These are phyloP conservation scores for Lophochroa leadbeateri DNA, from an alignment of 2,113 vertebrate genomes.

Conservation along the genomic window DNA sequence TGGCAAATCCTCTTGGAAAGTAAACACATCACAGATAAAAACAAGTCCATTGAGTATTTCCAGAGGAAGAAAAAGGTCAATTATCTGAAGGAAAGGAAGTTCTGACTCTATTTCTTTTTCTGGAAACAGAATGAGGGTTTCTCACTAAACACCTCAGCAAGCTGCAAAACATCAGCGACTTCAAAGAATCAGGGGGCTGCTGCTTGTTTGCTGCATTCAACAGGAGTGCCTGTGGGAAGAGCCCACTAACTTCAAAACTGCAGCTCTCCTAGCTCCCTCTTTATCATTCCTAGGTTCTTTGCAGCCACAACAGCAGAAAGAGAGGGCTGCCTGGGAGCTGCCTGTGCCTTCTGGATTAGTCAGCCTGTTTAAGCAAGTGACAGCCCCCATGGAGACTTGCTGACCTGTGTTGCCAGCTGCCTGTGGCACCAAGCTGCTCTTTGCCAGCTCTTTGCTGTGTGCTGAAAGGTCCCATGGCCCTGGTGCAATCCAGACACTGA, in stretches of 20 bases:
- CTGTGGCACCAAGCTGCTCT: not conserved
- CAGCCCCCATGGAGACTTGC: rapidly evolving
- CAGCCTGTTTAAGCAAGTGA: not conserved
- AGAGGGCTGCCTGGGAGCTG: not conserved
- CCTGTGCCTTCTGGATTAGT: not conserved
- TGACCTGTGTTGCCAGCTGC: not conserved
- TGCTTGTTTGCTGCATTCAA: not conserved
- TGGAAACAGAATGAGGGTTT: constrained; percentile 22
- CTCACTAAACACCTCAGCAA: not conserved
- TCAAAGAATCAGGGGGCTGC: not conserved
- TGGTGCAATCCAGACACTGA: not conserved
- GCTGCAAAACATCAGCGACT: not conserved
- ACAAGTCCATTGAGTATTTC: constrained; percentile 10
- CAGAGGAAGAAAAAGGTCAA: constrained; percentile 30
- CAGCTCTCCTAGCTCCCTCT: not conserved
- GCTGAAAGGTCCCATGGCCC: not conserved
- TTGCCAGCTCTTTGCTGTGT: not conserved
- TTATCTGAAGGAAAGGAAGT: constrained; percentile 48
- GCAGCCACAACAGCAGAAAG: not conserved
- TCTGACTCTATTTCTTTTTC: constrained; percentile 39
- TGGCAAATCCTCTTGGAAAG: constrained; percentile 21
- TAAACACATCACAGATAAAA: not conserved
- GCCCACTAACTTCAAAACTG: not conserved
- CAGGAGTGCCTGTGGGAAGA: not conserved
- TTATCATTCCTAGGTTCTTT: not conserved